A percentile compares a stretch with the other conserved stretches of the same genome.
phyloP scores from a whole-genome alignment of 2,113 vertebrate genomes.

The Cynocephalus volans region DNA sequence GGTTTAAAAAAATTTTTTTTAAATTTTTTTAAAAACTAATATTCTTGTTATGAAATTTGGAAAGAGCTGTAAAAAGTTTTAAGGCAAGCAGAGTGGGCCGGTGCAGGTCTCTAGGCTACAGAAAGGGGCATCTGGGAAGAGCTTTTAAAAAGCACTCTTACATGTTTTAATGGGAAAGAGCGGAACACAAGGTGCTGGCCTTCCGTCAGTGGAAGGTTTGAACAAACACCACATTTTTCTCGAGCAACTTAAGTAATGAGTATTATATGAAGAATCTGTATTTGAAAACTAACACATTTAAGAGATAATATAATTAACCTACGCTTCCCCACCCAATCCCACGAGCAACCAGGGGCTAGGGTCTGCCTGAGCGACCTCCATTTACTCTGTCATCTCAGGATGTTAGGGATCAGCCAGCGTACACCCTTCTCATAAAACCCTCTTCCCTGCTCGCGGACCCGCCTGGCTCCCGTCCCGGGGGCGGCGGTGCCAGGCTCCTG shows the following conservation, averaged over 20 bases:
- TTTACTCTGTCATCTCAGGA: background rate
- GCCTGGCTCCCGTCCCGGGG: background rate
- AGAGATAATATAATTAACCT: background rate
- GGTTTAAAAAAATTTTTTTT: background rate
- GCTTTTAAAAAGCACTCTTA: background rate
- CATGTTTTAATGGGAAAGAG: background rate
- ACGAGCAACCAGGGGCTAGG: background rate
- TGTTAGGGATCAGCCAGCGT: background rate
- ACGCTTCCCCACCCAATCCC: background rate
- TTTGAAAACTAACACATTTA: background rate
- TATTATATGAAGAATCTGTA: background rate
- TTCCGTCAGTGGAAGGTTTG: background rate
- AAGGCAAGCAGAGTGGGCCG: background rate
- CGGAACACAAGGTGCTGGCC: background rate
- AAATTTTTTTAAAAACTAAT: background rate
- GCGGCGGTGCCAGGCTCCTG: constrained; percentile 34
- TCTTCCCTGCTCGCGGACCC: background rate
- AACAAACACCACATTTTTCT: background rate
- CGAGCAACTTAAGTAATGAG: constrained; percentile 13
- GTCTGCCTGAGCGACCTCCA: background rate
- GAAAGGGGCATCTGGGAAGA: background rate
- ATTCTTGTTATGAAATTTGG: constrained; percentile 16
- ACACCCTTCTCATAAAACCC: background rate
- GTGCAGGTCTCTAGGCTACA: background rate
- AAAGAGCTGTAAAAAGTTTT: background rate